phyloP scores from a whole-genome alignment of 2,888 invertebrate genomes.

The Anticlea derivata region DNA sequence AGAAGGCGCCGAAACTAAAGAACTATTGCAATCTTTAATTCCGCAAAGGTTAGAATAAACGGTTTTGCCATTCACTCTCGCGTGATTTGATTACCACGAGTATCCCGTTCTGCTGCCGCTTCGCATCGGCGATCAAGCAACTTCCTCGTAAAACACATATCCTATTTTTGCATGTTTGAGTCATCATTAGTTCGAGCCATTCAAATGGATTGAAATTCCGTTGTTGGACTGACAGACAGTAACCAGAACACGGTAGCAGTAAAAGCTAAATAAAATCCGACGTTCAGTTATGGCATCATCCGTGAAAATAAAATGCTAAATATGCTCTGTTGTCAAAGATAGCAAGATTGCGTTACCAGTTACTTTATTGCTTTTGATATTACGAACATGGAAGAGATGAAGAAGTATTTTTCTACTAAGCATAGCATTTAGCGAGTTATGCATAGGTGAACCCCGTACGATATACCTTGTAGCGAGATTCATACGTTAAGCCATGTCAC shows the following conservation, averaged over 20 bases:
- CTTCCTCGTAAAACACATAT: slow-evolving; percentile 7
- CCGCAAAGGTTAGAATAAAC: too few relatives aligned
- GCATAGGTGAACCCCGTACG: too few relatives aligned
- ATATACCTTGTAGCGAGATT: too few relatives aligned
- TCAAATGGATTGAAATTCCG: slow-evolving; percentile 26
- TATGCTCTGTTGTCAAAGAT: slow-evolving; percentile 16
- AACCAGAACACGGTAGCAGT: slow-evolving; percentile 35
- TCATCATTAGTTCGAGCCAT: slow-evolving; percentile 42
- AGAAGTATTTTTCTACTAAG: slow-evolving; percentile 8
- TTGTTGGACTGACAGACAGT: slow-evolving; percentile 32
- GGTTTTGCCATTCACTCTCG: background rate
- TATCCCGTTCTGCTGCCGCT: too few relatives aligned
- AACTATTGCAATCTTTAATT: too few relatives aligned
- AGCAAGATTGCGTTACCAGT: slow-evolving; percentile 11
- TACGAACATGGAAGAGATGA: slow-evolving; percentile 18
- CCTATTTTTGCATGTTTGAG: slow-evolving; percentile 40
- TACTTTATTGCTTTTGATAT: slow-evolving; percentile 24
- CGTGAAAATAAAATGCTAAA: slow-evolving; percentile 32
- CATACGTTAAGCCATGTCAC: too few relatives aligned
- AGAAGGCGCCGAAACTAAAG: too few relatives aligned
- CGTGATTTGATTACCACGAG: too few relatives aligned
- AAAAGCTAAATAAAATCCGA: slow-evolving; percentile 35
- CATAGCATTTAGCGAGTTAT: too few relatives aligned
- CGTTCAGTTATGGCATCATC: slow-evolving; percentile 32
- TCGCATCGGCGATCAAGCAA: background rate